phyloP scores from a whole-genome alignment of 92 coral and sea anemone genomes.

The Actinostola sp. region DNA sequence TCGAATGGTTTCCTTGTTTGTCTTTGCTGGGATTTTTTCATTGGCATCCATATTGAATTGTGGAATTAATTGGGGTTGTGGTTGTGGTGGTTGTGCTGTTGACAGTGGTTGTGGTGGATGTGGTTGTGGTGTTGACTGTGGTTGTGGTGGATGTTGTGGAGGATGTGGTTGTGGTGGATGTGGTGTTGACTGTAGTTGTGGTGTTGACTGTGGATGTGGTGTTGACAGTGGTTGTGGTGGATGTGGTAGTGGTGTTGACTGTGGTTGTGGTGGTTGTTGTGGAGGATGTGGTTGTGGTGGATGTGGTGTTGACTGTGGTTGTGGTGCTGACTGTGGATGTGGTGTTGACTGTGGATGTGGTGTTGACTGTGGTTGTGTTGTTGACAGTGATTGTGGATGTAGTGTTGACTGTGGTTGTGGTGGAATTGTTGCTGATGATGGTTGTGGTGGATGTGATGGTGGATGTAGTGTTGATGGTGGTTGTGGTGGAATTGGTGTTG shows the following conservation, averaged over 20 bases:
- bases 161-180: neutral
- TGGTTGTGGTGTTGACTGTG: neutral
- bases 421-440: no score
- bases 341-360: neutral
- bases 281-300: neutral
- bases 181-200: neutral
- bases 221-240: neutral
- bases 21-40: neutral
- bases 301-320: constrained; percentile 6
- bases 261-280: neutral
- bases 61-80: neutral
- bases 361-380: constrained; percentile 5
- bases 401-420: neutral
- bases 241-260: neutral
- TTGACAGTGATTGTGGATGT: neutral
- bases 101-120: neutral
- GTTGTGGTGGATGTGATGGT: neutral
- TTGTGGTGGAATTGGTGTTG: no score
- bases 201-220: neutral
- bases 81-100: neutral
- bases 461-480: no score
- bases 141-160: neutral
- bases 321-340: neutral
- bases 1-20: neutral
- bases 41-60: neutral